These are phyloP conservation scores for Siderastrea siderea DNA, from an alignment of 92 coral and sea anemone genomes.

Conservation along the genomic window DNA sequence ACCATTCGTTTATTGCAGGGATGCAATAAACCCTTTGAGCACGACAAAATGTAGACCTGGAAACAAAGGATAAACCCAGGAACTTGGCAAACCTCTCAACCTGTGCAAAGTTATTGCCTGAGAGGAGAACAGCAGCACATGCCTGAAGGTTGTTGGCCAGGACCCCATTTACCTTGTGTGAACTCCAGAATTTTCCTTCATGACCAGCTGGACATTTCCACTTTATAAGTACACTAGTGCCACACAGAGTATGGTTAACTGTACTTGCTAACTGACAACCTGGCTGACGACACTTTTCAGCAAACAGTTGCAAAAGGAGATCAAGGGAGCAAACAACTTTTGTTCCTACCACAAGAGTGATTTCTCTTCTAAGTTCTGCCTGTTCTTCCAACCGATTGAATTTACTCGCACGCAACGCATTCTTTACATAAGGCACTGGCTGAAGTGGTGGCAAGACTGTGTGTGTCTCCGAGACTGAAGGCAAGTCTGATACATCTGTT, in stretches of 20 bases:
- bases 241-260: constrained; percentile 15
- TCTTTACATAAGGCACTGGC: constrained; percentile 12
- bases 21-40: constrained; percentile 48
- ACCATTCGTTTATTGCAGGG: constrained; percentile 69
- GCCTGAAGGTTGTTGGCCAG: constrained; percentile 61
- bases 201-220: constrained; percentile 55
- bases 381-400: constrained; percentile 1
- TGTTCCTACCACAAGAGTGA: constrained; percentile 16
- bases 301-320: constrained; percentile 13
- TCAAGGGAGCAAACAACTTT: constrained; percentile 25
- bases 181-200: constrained; percentile 50
- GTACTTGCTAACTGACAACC: constrained; percentile 26
- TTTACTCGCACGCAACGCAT: constrained; percentile 2
- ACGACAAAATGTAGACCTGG: constrained; percentile 52
- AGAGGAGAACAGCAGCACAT: constrained; percentile 51
- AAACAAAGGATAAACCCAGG: constrained; percentile 51
- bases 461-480: not conserved
- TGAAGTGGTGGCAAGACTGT: constrained; percentile 2
- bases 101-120: constrained; percentile 51
- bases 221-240: constrained; percentile 24
- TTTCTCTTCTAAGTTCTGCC: constrained; percentile 10
- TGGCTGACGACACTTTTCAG: constrained; percentile 12
- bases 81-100: constrained; percentile 42
- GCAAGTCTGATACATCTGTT: not conserved
- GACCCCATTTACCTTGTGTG: constrained; percentile 55